Evolutionary conservation across 2,888 invertebrate species (phyloP), one percentile per base, ranked within the genome.

Genomic region (Phytoseiulus persimilis): DNA sequence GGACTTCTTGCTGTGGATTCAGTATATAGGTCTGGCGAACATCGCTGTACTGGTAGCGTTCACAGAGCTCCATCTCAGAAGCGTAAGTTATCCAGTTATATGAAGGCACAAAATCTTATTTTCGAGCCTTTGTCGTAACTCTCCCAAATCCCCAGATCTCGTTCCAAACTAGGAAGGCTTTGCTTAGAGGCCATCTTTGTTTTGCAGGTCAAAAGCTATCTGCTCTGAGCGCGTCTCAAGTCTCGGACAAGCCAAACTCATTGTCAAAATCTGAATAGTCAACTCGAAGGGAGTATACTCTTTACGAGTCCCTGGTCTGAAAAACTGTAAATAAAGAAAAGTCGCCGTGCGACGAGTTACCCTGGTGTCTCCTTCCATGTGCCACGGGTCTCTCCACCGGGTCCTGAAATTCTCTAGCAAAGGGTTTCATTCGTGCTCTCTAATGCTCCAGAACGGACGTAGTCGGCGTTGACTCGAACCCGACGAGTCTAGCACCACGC

Each of bases 21-120:
- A 96, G 92, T 96, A 95, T 92, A 93, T 94, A 89, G 96, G 96
- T 1, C 96, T 95, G 92, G 93, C 95, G n/a, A 92, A 95, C 91
- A 93, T 96, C 90, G 93, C 95, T 28, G 93, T 95, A 65, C 94
- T 95, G 87, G 95, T 95, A 83, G 95, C 95, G 91, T 92, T 95
- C 45, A 95, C 96, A 0, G 96, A 96, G 93, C 94, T 95, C 93
- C 96, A 95, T 93, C 90, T 91, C 33, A 90, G 90, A 28, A 90
- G 91, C 39, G 91, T 91, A 90, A 90, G 87, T 87, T 31, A 23
- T 84, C 84, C 3, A 33, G 5, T 23, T 46, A 46, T 46, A 6
- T 46, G 46, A 46, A 46, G 6, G 14, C 14, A 46, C 14, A 46
- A 46, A 46, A 6, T 6, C 46, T 14, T 11, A 46, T 11, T 46